Evolutionary conservation across 2,888 invertebrate species (phyloP).

Genomic region (Meiosimyza decipiens): DNA sequence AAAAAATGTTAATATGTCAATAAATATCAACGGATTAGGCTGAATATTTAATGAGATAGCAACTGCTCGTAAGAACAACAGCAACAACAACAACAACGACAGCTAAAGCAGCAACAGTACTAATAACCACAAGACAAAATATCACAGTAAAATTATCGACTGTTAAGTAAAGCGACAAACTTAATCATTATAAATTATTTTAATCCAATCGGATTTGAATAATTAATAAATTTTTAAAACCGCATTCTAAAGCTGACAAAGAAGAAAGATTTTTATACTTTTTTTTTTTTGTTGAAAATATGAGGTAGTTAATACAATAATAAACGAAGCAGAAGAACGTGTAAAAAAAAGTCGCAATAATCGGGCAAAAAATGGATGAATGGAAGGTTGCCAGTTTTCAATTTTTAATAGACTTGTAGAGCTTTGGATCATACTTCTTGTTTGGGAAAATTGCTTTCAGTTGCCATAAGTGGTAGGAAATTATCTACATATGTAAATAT

Average conservation of each 20-base stretch:
- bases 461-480: no score
- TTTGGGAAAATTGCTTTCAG: no score
- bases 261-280: neutral
- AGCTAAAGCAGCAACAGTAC: conserved; percentile 1
- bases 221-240: conserved; percentile 62
- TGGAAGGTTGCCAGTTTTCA: no score
- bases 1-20: conserved; percentile 34
- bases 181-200: conserved; percentile 66
- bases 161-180: conserved; percentile 44
- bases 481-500: no score
- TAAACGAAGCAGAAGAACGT: conserved; percentile 20
- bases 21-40: conserved; percentile 36
- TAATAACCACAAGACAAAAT: conserved; percentile 35
- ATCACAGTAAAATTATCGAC: conserved; percentile 39
- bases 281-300: neutral
- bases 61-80: conserved; percentile 25
- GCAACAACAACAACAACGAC: conserved; percentile 23
- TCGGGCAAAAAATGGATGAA: neutral
- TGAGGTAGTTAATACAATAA: conserved; percentile 10
- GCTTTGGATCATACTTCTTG: no score
- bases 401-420: no score
- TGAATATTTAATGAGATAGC: conserved; percentile 8
- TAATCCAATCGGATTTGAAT: conserved; percentile 69
- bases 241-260: conserved; percentile 37
- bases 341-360: conserved; percentile 26